Conservation (phyloP, 2,113 vertebrate genomes). For the Brachyistius frenatus region DNA sequence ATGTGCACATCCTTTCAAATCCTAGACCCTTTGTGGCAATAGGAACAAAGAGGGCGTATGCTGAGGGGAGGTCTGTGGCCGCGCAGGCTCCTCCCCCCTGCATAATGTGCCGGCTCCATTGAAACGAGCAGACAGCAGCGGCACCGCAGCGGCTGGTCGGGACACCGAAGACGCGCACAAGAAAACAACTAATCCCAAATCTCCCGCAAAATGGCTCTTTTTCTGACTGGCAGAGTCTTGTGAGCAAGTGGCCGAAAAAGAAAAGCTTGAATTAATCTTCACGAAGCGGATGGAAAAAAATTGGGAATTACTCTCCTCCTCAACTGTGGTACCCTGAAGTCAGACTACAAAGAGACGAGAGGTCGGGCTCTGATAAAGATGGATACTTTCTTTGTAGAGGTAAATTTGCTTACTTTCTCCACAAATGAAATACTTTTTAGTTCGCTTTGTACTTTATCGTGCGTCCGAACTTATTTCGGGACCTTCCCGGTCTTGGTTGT, state of each 20-base stretch:
- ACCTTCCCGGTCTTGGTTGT: slow-evolving; percentile 55
- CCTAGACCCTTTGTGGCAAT: slow-evolving; percentile 11
- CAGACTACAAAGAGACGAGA: slow-evolving; percentile 78
- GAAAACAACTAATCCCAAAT: slow-evolving; percentile 3
- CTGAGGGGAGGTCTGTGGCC: slow-evolving; percentile 5
- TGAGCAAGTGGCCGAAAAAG: neutral
- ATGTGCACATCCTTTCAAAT: slow-evolving; percentile 17
- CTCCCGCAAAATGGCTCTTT: slow-evolving; percentile 10
- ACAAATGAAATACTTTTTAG: neutral
- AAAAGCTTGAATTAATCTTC: slow-evolving; percentile 24
- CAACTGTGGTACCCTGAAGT: slow-evolving; percentile 74
- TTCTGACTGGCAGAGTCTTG: neutral
- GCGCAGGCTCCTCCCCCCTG: slow-evolving; percentile 62
- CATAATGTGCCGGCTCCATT: slow-evolving; percentile 79
- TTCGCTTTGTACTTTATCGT: neutral
- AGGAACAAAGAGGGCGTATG: slow-evolving; percentile 71
- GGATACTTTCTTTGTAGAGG: slow-evolving; percentile 78
- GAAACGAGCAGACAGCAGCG: slow-evolving; percentile 56
- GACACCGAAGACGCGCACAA: slow-evolving; percentile 15
- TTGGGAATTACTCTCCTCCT: slow-evolving; percentile 67
- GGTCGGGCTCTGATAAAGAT: slow-evolving; percentile 49
- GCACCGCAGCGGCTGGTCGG: slow-evolving; percentile 21
- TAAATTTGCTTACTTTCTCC: slow-evolving; percentile 14
- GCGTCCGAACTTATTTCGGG: neutral
- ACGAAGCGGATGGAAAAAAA: slow-evolving; percentile 68